A percentile compares a stretch with the other conserved stretches of the same genome.
These are phyloP conservation scores for Chiloscyllium punctatum DNA, from an alignment of 2,797 vertebrate genomes.

Conservation along the genomic window DNA sequence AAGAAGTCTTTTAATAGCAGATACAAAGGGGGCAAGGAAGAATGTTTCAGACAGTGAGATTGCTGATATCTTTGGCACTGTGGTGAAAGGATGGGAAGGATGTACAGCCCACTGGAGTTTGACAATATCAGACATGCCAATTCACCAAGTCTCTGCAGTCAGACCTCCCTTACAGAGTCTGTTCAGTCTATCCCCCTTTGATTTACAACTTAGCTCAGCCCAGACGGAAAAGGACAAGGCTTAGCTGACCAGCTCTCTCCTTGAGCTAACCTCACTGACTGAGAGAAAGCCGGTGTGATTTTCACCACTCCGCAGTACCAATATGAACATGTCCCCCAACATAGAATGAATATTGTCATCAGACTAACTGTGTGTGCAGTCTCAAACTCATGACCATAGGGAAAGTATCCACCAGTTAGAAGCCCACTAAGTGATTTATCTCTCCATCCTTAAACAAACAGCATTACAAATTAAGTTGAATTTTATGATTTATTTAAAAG, in stretches of 20 bases:
- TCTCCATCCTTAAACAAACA: background rate
- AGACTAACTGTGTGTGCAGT: background rate
- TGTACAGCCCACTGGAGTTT: background rate
- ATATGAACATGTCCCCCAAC: background rate
- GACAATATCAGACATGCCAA: background rate
- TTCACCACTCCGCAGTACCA: background rate
- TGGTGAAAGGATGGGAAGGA: background rate
- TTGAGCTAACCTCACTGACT: background rate
- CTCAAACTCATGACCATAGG: background rate
- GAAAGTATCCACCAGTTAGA: background rate
- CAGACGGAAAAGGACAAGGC: background rate
- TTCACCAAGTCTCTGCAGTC: background rate
- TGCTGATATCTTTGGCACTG: background rate
- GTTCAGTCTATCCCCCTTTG: background rate
- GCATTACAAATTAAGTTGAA: background rate
- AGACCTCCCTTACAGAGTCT: background rate
- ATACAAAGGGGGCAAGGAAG: background rate
- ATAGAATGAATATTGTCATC: background rate
- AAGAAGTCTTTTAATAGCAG: background rate
- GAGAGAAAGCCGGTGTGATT: background rate
- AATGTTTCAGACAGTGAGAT: background rate
- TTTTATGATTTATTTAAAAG: background rate
- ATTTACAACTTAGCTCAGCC: background rate
- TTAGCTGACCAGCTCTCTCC: background rate
- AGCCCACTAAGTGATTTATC: background rate